A percentile compares a stretch with the other conserved stretches of the same genome.
phyloP scores from a whole-genome alignment of 1,140 invertebrate genomes.

The Uloborus diversus region DNA sequence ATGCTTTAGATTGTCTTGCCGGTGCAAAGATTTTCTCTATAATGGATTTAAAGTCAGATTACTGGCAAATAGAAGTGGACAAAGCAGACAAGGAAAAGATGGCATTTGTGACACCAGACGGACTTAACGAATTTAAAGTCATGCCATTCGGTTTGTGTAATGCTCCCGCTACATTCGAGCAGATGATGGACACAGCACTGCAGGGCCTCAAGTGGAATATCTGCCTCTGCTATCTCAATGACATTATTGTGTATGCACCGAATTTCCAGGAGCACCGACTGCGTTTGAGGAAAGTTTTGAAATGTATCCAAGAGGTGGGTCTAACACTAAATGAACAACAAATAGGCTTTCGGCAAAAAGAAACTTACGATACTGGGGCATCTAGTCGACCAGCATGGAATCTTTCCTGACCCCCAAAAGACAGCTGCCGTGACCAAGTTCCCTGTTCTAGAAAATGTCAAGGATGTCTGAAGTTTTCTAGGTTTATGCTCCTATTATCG shows the following conservation, averaged over 20 bases:
- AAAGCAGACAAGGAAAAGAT: slow-evolving; percentile 64
- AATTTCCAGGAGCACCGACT: slow-evolving; percentile 59
- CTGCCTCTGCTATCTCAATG: slow-evolving; percentile 49
- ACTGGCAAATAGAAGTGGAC: slow-evolving; percentile 66
- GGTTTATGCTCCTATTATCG: not conserved
- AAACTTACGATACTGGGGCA: slow-evolving; percentile 8
- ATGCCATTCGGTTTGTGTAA: slow-evolving; percentile 61
- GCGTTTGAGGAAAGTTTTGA: not conserved
- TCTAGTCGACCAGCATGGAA: not conserved
- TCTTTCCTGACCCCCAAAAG: slow-evolving; percentile 59
- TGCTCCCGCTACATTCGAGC: slow-evolving; percentile 55
- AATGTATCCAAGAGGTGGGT: not conserved
- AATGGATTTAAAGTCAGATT: slow-evolving; percentile 68
- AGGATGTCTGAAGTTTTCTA: not conserved
- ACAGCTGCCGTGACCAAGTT: slow-evolving; percentile 60
- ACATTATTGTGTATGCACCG: not conserved
- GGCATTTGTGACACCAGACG: slow-evolving; percentile 61
- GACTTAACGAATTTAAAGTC: slow-evolving; percentile 61
- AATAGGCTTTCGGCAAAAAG: slow-evolving; percentile 10
- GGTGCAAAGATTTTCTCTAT: slow-evolving; percentile 64
- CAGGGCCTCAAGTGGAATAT: too few relatives aligned
- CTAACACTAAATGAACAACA: not conserved
- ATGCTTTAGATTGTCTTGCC: not conserved
- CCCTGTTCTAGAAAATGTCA: not conserved
- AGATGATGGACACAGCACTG: slow-evolving; percentile 59